Conservation (phyloP, 92 coral and sea anemone genomes). For the Zoanthus sansibaricus region DNA sequence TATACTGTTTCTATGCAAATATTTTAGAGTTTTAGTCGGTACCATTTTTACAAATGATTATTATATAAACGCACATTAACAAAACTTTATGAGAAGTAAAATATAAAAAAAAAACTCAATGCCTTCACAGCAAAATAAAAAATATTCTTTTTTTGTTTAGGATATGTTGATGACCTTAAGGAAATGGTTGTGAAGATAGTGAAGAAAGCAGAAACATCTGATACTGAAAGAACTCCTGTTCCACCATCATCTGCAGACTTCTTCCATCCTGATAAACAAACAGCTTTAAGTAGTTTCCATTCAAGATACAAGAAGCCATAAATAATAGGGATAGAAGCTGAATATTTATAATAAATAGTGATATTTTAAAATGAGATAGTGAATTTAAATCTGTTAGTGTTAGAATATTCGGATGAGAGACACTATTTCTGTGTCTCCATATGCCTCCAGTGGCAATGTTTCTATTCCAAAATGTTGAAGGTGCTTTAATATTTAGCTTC, state of each 20-base stretch:
- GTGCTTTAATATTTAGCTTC: neutral
- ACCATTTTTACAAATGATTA: too few relatives aligned
- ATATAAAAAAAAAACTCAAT: conserved; percentile 8
- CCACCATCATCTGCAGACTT: conserved; percentile 33
- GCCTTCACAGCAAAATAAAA: conserved; percentile 11
- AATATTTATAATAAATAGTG: neutral
- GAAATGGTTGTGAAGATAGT: conserved; percentile 16
- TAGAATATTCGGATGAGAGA: too few relatives aligned
- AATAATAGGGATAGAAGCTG: conserved; percentile 1
- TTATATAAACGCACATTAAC: too few relatives aligned
- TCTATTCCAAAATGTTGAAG: neutral
- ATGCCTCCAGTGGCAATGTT: neutral
- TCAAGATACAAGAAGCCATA: conserved; percentile 37
- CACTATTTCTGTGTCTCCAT: too few relatives aligned
- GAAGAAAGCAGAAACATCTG: conserved; percentile 7
- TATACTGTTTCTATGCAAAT: too few relatives aligned
- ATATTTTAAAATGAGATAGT: too few relatives aligned
- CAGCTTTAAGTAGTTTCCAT: conserved; percentile 17
- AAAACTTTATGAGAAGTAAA: neutral
- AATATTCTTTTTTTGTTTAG: conserved; percentile 12
- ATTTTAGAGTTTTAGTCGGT: too few relatives aligned
- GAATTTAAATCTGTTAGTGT: too few relatives aligned
- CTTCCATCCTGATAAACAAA: conserved; percentile 31
- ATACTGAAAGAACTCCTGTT: conserved; percentile 6
- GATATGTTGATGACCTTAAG: conserved; percentile 38